Percentiles rank a stretch among this genome's conserved stretches.
Evolutionary conservation across 1,140 invertebrate genomes (phyloP).

Genomic region (Planococcus citri): DNA sequence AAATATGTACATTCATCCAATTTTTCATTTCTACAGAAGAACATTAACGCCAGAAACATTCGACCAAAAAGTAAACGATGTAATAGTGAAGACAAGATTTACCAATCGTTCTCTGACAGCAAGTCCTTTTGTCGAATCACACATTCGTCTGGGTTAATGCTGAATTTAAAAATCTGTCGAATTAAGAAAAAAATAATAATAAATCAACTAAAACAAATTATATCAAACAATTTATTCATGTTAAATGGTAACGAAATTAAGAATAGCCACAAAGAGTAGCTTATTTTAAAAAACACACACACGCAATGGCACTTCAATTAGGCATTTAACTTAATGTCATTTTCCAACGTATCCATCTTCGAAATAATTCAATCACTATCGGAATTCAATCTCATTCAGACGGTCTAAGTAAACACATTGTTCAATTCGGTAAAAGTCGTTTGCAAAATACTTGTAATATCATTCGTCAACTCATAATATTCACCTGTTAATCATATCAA

Average conservation of each 20-base stretch:
- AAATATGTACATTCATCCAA: neutral
- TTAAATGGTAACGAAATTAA: neutral
- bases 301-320: too few relatives aligned
- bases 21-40: neutral
- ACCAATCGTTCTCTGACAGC: neutral
- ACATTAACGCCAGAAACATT: constrained; percentile 13
- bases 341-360: too few relatives aligned
- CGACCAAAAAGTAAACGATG: constrained; percentile 3
- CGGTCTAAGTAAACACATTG: too few relatives aligned
- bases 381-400: too few relatives aligned
- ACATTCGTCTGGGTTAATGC: neutral
- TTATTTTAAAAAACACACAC: too few relatives aligned
- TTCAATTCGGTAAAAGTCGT: too few relatives aligned
- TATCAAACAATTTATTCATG: neutral
- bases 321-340: too few relatives aligned
- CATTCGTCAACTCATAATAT: neutral
- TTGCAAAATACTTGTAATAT: too few relatives aligned
- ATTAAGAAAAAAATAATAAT: too few relatives aligned
- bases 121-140: neutral
- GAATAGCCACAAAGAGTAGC: neutral
- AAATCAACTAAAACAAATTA: neutral
- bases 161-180: neutral
- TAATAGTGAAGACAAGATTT: neutral
- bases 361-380: too few relatives aligned
- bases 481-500: neutral